Conservation (phyloP, 2,113 vertebrate genomes). For the Symphodus melops region DNA sequence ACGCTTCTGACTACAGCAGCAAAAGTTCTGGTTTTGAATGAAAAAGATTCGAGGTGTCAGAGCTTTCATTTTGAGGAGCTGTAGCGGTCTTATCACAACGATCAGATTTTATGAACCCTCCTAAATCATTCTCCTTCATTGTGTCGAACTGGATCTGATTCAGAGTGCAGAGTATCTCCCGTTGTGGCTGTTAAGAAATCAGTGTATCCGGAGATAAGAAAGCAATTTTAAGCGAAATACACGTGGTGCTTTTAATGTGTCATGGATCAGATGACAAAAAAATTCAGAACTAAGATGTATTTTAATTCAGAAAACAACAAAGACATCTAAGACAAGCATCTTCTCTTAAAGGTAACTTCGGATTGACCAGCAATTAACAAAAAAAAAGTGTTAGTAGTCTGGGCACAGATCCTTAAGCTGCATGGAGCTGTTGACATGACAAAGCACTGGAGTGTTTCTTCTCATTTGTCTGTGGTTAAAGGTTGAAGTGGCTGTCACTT, state of each 20-base stretch:
- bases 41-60: constrained; percentile 5
- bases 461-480: constrained; percentile 53
- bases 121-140: background rate
- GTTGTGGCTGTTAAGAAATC: background rate
- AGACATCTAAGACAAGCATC: too few species aligned
- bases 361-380: background rate
- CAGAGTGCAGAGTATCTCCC: background rate
- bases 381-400: too few species aligned
- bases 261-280: constrained; percentile 8
- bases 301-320: background rate
- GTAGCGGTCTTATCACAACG: constrained; percentile 2
- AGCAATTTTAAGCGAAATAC: constrained; percentile 6
- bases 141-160: background rate
- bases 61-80: constrained; percentile 23
- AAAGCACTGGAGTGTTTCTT: constrained; percentile 30
- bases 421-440: constrained; percentile 24
- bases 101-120: constrained; percentile 12
- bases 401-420: constrained; percentile 1
- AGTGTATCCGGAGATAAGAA: constrained; percentile 12
- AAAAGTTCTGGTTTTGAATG: constrained; percentile 14
- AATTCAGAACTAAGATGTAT: background rate
- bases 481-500: constrained; percentile 64
- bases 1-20: constrained; percentile 17
- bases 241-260: background rate
- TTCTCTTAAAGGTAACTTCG: background rate